Evolutionary conservation across 1,140 invertebrate genomes (phyloP), one percentile per base, ranked within the genome.

Genomic region (Ganaspis sp.): DNA sequence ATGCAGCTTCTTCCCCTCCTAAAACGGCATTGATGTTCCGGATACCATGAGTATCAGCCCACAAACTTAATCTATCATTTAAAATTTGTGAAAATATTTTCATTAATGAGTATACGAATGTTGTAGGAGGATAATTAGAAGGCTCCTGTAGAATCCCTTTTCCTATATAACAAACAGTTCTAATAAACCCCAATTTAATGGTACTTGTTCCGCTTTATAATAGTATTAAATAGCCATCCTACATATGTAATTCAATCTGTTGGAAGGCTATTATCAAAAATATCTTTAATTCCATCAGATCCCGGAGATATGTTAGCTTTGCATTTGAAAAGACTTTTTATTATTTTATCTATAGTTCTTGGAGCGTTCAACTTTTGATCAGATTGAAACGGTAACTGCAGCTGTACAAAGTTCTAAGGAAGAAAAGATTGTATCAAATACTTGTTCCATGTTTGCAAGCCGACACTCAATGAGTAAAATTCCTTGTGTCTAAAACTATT

Each of bases 1-100:
- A 77, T 70, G 72, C 81, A 83, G 6, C 80, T 70, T 34, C 81
- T 73, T 0, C 71, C 70, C 15, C 69, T 72, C 12, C 82, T 17
- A 42, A 84, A 86, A 5, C 80, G 84, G 0, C 80, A 75, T 77
- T 85, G 82, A 4, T 34, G n/a, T 73, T 86, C 84, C 8, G 82
- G 82, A 82, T 78, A 6, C 78, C 54, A 9, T 42, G 70, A 19
- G 42, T 12, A n/a, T 84, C 82, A 8, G 74, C 76, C 84, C 84
- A 84, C 1, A 12, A 40, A 6, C 21, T 21, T 23, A 84, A 17
- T 15, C 82, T 54, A 3, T 76, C 72, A 34, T 64, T 26, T 12
- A 83, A 9, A 21, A 82, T 38, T n/a, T 45, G 12, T 3, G 79
- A 82, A 42, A 85, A 82, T n/a, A n/a, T n/a, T n/a, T 9, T 86